Evolutionary conservation across 2,797 vertebrate genomes (phyloP).

Genomic region (Sebastes hubbsi): DNA sequence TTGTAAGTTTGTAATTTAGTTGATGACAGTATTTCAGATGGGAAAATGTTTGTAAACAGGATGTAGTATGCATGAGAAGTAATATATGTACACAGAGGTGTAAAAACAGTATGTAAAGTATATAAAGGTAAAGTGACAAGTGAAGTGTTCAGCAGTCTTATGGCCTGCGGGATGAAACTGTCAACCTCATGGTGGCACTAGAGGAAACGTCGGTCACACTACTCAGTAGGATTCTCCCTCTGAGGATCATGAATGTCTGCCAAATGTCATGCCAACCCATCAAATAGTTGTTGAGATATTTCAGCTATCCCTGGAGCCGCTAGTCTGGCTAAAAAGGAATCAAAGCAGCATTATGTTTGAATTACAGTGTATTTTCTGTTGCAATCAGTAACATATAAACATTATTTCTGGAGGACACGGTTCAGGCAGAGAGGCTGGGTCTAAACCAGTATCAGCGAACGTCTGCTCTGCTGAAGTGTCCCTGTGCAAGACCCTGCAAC

Average conservation of each 20-base stretch:
- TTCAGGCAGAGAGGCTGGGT: not conserved
- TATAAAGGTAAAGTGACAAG: no score
- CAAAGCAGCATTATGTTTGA: not conserved
- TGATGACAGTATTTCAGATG: no score
- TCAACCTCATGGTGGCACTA: not conserved
- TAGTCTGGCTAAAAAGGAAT: not conserved
- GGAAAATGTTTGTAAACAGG: no score
- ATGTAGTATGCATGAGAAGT: no score
- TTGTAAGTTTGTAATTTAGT: no score
- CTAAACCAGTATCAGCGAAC: not conserved
- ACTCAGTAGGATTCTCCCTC: not conserved
- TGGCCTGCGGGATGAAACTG: no score
- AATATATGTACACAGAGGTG: no score
- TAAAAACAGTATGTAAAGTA: no score
- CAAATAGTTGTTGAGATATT: not conserved
- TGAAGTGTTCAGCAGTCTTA: no score
- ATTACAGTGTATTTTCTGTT: not conserved
- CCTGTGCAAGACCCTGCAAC: not conserved
- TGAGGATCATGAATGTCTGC: not conserved
- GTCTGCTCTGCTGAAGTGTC: not conserved
- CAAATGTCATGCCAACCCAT: fast-evolving
- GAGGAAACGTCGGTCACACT: not conserved
- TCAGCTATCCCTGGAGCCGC: fast-evolving
- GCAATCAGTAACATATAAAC: not conserved
- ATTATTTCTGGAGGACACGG: not conserved